Evolutionary conservation across 2,797 vertebrate species (phyloP), one percentile per base, ranked within the genome.

Genomic region (Spheniscus humboldti): DNA sequence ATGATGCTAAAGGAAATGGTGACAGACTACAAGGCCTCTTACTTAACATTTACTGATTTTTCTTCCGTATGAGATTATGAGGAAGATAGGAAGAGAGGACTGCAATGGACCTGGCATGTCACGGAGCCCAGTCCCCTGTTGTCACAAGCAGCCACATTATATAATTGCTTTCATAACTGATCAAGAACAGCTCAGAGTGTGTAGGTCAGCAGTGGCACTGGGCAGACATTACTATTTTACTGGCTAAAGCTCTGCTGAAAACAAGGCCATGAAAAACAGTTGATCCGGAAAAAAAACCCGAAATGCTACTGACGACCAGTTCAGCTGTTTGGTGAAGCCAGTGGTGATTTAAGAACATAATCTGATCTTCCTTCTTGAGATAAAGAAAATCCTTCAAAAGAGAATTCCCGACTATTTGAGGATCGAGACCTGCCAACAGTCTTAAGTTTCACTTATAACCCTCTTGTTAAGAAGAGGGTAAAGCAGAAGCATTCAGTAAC

Each of bases 261-360:
- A 60, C 23, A 69, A 67, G 19, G 53, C 30, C 35, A 47, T 28
- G 47, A 47, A 62, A 69, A 87, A 27, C 12, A 60, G 9, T 1
- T 68, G 7, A 66, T 15, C 11, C 30, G 9, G 37, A 37, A 68
- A 74, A 74, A 59, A 62, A 41, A 1, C 0, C 0, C 2, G 1
- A 50, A 57, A 69, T 18, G 20, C 28, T 59, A 47, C 11, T 39
- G 28, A 60, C 9, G 1, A 74, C 13, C 28, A 74, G 13, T n/a
- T 59, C 69, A 77, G 13, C 63, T 78, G 10, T 53, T 56, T 18
- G 25, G 48, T 71, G n/a, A 86, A 81, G n/a, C 6, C 12, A 27
- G 19, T 24, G 13, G 15, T 30, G 13, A 90, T 74, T 71, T 77
- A 77, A 39, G 39, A 83, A 22, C 9, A 67, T 41, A 63, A 59